Evolutionary conservation across 2,888 invertebrate genomes (phyloP).

Genomic region (Ferdinandea cuprea): DNA sequence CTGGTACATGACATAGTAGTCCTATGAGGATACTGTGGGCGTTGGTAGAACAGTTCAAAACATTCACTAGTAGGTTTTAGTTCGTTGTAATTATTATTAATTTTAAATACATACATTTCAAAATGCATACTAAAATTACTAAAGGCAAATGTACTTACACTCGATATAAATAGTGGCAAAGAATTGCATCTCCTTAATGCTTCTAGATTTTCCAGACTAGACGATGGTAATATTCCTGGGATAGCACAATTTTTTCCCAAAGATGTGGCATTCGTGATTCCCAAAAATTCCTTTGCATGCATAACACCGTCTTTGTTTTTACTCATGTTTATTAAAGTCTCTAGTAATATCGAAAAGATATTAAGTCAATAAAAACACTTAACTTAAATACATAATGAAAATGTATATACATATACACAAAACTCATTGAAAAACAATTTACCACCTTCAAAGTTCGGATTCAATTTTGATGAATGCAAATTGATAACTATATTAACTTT

Average conservation of each 20-base stretch:
- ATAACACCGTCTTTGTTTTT: conserved; percentile 61
- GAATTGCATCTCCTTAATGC: conserved; percentile 57
- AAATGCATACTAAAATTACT: no score
- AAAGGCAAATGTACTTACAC: conserved; percentile 52
- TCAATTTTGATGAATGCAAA: conserved; percentile 34
- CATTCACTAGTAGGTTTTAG: no score
- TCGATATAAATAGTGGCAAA: conserved; percentile 54
- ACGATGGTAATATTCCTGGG: conserved; percentile 26
- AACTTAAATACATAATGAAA: conserved; percentile 49
- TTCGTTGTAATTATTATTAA: not conserved
- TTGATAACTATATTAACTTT: conserved; percentile 21
- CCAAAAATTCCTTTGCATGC: conserved; percentile 55
- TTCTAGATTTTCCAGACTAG: conserved; percentile 51
- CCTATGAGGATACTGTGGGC: not conserved
- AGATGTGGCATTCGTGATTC: conserved; percentile 54
- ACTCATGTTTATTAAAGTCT: conserved; percentile 47
- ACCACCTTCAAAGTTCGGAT: conserved; percentile 39
- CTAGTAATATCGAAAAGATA: conserved; percentile 43
- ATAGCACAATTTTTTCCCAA: conserved; percentile 53
- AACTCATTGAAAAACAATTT: conserved; percentile 39
- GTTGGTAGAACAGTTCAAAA: no score
- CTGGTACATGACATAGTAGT: not conserved
- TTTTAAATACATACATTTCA: not conserved
- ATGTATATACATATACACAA: conserved; percentile 37
- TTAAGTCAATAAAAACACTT: conserved; percentile 46